Base-by-base conservation (phyloP, 64 coral and sea anemone genomes). In the Stichodactyla mertensii region DNA sequence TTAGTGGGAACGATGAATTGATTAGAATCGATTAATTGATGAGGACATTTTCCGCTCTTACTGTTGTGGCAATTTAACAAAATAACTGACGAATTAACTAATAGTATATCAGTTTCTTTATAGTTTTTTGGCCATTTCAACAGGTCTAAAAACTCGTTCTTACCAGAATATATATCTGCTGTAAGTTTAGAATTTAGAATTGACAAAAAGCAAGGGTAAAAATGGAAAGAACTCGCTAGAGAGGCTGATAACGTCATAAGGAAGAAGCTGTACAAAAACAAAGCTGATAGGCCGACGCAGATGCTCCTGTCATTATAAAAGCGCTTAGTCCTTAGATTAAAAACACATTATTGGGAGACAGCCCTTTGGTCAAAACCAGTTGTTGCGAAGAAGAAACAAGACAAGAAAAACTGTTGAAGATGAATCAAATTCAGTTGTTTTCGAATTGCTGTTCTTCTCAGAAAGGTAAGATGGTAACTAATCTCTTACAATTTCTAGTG, bases 361-460 rank as follows among this genome's bases (percentile, higher is more conserved):
- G 62, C 4, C 62, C 22, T 22, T 7, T 18, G 62, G 5, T 66
- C 19, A 66, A 61, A 66, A 22, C 62, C 19, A 18, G 9, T 22
- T n/a, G 62, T 66, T 6, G 12, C 19, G 22, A 66, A 66, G 18
- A 66, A 66, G 62, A 66, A 23, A 74, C 56, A 58, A 74, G 69
- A 74, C 24, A 31, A 74, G 22, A 13, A 13, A 66, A 66, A 16
- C 62, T 1, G 16, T 74, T 26, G 10, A 74, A 8, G 2, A 66
- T 74, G 24, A 74, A 74, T 74, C n/a, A 74, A 74, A 28, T 28
- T 26, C 69, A 74, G 24, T 31, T 74, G 69, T 74, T 74, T 74
- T 74, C 69, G 12, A 74, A 74, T 31, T 74, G 69, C 26, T 74
- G 22, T 74, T 74, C 69, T 74, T 74, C 69, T 13, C 22, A 31